Evolutionary conservation across 2,797 vertebrate genomes (phyloP).

Genomic region (Rhinatrema bivittatum): DNA sequence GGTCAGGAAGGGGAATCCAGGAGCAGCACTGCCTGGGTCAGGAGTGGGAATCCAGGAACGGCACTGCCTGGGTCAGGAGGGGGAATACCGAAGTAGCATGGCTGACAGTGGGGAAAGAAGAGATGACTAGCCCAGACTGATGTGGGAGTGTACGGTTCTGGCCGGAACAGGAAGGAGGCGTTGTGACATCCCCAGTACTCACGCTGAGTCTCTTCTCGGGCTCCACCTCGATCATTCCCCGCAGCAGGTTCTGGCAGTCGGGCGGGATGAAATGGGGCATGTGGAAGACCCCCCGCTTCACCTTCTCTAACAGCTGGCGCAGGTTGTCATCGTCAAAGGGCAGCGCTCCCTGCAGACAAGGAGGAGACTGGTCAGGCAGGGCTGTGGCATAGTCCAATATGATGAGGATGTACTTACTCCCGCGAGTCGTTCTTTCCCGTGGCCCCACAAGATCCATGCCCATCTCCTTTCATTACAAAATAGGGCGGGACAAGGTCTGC

Average conservation of each 20-base stretch:
- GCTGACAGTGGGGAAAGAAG: background rate
- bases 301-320: slow-evolving; percentile 87
- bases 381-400: too few relatives aligned
- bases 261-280: slow-evolving; percentile 91
- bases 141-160: background rate
- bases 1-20: too few relatives aligned
- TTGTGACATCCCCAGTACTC: slow-evolving; percentile 32
- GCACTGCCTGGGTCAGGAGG: background rate
- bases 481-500: too few relatives aligned
- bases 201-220: slow-evolving; percentile 85
- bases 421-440: too few relatives aligned
- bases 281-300: slow-evolving; percentile 87
- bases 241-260: slow-evolving; percentile 79
- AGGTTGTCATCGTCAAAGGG: slow-evolving; percentile 90
- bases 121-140: background rate
- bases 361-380: too few relatives aligned
- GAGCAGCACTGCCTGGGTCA: too few relatives aligned
- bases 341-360: slow-evolving; percentile 66
- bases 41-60: too few relatives aligned
- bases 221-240: slow-evolving; percentile 88
- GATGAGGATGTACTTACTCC: too few relatives aligned
- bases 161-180: accelerated
- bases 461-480: too few relatives aligned
- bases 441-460: too few relatives aligned
- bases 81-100: slow-evolving; percentile 19